phyloP scores from a whole-genome alignment of 2,888 invertebrate genomes.

The Sarcophaga rosellei region DNA sequence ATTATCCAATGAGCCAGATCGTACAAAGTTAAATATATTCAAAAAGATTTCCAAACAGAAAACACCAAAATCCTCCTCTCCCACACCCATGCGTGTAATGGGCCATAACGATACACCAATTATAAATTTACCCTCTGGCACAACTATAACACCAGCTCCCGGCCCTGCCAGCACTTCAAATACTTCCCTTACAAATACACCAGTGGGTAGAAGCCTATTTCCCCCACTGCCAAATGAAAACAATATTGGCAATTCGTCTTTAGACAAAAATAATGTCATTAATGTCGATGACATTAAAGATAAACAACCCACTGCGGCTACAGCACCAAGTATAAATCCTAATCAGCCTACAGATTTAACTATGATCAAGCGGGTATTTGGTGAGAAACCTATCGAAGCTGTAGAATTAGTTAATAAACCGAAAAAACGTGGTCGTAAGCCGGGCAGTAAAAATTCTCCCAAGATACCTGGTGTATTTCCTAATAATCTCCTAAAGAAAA shows the following conservation, averaged over 20 bases:
- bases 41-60: conserved; percentile 88
- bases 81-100: conserved; percentile 49
- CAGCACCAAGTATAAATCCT: background rate
- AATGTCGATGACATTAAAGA: conserved; percentile 61
- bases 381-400: conserved; percentile 44
- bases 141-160: conserved; percentile 79
- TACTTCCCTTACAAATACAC: background rate
- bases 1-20: conserved; percentile 90
- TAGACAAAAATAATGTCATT: conserved; percentile 40
- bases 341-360: conserved; percentile 52
- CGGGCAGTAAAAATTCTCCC: conserved; percentile 77
- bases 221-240: conserved; percentile 35
- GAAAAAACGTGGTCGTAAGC: conserved; percentile 78
- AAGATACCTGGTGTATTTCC: conserved; percentile 55
- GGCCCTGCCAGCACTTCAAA: conserved; percentile 21
- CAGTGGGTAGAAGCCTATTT: conserved; percentile 47
- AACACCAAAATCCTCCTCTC: conserved; percentile 66
- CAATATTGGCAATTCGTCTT: background rate
- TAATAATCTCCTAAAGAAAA: conserved; percentile 66
- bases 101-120: conserved; percentile 70
- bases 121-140: conserved; percentile 78
- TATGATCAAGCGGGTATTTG: conserved; percentile 64
- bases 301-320: conserved; percentile 10
- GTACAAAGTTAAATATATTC: conserved; percentile 92
- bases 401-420: conserved; percentile 71